Base-by-base conservation (phyloP, 2,888 invertebrate genomes). In the Lobophora halterata region DNA sequence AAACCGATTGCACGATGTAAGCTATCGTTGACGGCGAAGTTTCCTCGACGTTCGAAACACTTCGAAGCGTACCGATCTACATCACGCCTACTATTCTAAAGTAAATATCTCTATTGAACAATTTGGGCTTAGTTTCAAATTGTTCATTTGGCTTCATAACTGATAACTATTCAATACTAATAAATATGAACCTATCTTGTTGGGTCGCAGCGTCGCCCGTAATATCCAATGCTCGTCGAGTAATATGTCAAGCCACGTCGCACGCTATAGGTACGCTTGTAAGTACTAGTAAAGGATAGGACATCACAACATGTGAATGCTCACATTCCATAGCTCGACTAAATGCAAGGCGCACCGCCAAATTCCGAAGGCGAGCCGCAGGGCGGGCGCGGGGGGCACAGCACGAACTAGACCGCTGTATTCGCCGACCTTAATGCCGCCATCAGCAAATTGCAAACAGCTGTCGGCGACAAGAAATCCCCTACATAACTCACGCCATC, bases 371-470 rank as follows among this genome's bases (percentile, higher is more conserved):
- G 77, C 70, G 61, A 65, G 66, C 81, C 80, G 69, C 77, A 71
- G 68, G 71, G 69, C 58, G 65, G 37, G 56, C n/a, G n/a, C n/a
- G 56, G 62, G 63, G 51, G 54, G 34, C 46, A 37, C 51, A 53
- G 46, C 30, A 55, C 59, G 66, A 68, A 70, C 65, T 69, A 70
- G 65, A 67, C 70, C 72, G 65, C 68, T 81, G 81, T 79, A 79
- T 77, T 79, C 65, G 59, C 60, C 79, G 78, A 77, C 82, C 82
- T 76, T 81, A 83, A 83, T 79, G 71, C 69, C 62, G 70, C 82
- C 83, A 86, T 83, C 86, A 85, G 81, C 85, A 85, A 81, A 86
- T 86, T 83, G 86, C 82, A 71, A 78, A 75, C 81, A 81, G 79
- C 77, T 82, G 79, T 61, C 70, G 65, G 67, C 71, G 79, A 83